phyloP scores from a whole-genome alignment of 2,797 vertebrate genomes.

The Lepidocolaptes lacrymiger region DNA sequence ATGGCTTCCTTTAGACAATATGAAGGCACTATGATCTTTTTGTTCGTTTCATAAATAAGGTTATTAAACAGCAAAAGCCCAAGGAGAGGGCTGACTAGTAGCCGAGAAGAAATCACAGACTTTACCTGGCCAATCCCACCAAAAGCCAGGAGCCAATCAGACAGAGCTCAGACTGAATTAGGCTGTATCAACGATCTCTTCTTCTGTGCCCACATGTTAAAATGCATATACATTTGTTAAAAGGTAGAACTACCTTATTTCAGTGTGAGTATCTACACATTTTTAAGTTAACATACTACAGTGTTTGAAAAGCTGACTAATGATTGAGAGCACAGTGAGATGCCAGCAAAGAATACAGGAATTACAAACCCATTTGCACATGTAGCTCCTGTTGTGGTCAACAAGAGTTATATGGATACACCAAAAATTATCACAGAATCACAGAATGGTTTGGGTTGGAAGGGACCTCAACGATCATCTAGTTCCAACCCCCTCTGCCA shows the following conservation, averaged over 20 bases:
- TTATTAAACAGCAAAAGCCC: neutral
- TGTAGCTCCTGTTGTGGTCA: neutral
- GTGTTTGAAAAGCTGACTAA: neutral
- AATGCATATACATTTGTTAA: neutral
- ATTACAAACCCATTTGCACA: neutral
- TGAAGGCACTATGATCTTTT: neutral
- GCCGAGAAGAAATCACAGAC: neutral
- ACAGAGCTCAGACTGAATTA: neutral
- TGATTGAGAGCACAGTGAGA: neutral
- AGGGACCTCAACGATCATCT: neutral
- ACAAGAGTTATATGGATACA: neutral
- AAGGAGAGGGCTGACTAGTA: neutral
- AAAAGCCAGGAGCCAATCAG: neutral
- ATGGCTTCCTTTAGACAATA: neutral
- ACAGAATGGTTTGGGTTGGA: neutral
- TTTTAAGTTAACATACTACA: neutral
- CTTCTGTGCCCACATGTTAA: neutral
- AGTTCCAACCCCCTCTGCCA: neutral
- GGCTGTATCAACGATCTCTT: neutral
- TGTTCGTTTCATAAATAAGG: conserved; percentile 21
- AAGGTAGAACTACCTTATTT: neutral
- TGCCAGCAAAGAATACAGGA: neutral
- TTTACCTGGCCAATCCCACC: neutral
- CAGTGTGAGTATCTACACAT: neutral
- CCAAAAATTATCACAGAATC: neutral